Base-by-base conservation (phyloP, 2,888 invertebrate genomes). In the Troilus luridus region DNA sequence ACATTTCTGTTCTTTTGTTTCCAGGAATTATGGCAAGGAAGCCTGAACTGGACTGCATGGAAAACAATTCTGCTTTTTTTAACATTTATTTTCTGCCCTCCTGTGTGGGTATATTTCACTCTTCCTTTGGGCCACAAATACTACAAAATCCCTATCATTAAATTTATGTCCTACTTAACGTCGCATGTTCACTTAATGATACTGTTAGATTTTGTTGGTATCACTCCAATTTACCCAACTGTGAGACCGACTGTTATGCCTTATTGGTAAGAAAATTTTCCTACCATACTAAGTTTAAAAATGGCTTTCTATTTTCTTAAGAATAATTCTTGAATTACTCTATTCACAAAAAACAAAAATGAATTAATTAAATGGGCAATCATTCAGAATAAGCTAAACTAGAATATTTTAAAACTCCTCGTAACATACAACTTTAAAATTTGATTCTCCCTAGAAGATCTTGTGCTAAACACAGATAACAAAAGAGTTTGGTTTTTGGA, bases 161-260 rank as follows among this genome's bases (percentile, higher is more conserved):
- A 99, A 95, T 99, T 99, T 95, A 99, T 99, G 98, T 99, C 99
- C 88, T 99, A 99, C 95, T 96, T 99, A 93, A 99, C 99, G 56
- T 99, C 99, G 12, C 99, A 99, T 95, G 97, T 99, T 93, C 99
- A 99, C 95, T 96, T 99, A 93, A 99, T 99, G 97, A 95, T 98
- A 93, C 96, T 99, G 93, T 96, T 99, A 93, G 96, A 98, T 93
- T 95, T 99, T 93, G 98, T 98, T 92, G 98, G 97, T 85, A 98
- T 98, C 92, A 97, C 97, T 92, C 98, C 98, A 90, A 96, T 98
- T 92, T 97, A 97, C 94, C 97, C 97, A 90, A 97, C 97, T 93
- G 96, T 97, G 93, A 95, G 98, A 93, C 93, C 93, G 14, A 95
- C 96, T 92, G 96, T 96, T 93, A 95, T 98, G 93, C 99, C 99